A percentile compares a stretch with the other conserved stretches of the same genome.
Evolutionary conservation across 1,140 invertebrate species (phyloP).

Genomic region (Trichonephila clavata): DNA sequence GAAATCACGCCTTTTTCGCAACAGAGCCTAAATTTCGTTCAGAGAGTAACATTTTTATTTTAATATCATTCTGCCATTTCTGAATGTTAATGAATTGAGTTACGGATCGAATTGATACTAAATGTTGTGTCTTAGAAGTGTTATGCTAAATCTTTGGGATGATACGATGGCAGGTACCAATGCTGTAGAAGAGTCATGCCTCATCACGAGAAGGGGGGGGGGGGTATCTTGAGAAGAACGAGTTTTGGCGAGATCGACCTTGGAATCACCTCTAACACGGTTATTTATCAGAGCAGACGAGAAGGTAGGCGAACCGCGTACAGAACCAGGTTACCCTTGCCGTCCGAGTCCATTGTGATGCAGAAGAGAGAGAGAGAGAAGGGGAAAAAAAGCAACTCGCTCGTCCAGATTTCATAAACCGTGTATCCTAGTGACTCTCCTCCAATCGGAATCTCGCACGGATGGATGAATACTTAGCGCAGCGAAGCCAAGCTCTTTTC

Average conservation of each 20-base stretch:
- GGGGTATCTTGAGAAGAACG: background rate
- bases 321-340: slow-evolving; percentile 65
- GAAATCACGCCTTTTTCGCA: no score
- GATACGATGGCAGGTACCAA: no score
- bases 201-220: background rate
- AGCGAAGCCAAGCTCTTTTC: no score
- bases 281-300: slow-evolving; percentile 72
- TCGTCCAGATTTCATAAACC: slow-evolving; percentile 68
- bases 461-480: background rate
- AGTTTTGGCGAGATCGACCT: slow-evolving; percentile 59
- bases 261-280: slow-evolving; percentile 72
- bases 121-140: no score
- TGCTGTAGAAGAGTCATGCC: no score
- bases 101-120: no score
- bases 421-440: slow-evolving; percentile 59
- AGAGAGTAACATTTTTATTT: no score
- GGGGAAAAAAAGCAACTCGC: slow-evolving; percentile 26
- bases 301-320: slow-evolving; percentile 14
- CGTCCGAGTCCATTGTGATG: slow-evolving; percentile 49
- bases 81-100: no score
- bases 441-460: slow-evolving; percentile 24
- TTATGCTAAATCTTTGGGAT: no score
- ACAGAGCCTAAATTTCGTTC: no score
- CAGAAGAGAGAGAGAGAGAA: slow-evolving; percentile 12
- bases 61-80: no score